Evolutionary conservation across 2,797 vertebrate genomes (phyloP).

Genomic region (Galago senegalensis): DNA sequence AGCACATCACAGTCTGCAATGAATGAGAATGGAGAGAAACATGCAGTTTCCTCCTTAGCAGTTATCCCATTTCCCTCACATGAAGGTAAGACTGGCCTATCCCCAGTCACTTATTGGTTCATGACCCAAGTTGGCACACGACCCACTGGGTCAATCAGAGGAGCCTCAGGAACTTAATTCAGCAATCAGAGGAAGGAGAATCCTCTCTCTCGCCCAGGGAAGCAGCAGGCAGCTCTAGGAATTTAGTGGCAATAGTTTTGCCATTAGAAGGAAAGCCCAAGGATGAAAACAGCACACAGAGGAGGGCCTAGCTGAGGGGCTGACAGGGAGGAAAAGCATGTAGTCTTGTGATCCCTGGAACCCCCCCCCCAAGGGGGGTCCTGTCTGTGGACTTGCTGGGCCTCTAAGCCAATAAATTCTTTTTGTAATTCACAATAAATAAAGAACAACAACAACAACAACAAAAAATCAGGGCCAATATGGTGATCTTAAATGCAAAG

Average conservation of each 20-base stretch:
- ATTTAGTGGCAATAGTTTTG: no score
- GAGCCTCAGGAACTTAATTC: not conserved
- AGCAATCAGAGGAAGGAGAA: not conserved
- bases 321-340: not conserved
- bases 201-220: not conserved
- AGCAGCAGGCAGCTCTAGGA: not conserved
- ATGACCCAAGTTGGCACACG: not conserved
- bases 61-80: not conserved
- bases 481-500: not conserved
- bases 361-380: not conserved
- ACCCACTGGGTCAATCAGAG: not conserved
- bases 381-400: fast-evolving
- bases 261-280: not conserved
- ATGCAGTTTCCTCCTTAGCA: not conserved
- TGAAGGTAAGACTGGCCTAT: not conserved
- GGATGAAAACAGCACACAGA: not conserved
- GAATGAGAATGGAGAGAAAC: not conserved
- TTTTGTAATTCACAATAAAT: not conserved
- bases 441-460: no score
- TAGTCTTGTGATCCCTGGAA: not conserved
- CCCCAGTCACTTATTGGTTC: not conserved
- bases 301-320: no score
- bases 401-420: not conserved
- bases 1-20: not conserved
- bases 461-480: not conserved